Conservation (phyloP, 2,888 invertebrate species). For the Orthosia gracilis region DNA sequence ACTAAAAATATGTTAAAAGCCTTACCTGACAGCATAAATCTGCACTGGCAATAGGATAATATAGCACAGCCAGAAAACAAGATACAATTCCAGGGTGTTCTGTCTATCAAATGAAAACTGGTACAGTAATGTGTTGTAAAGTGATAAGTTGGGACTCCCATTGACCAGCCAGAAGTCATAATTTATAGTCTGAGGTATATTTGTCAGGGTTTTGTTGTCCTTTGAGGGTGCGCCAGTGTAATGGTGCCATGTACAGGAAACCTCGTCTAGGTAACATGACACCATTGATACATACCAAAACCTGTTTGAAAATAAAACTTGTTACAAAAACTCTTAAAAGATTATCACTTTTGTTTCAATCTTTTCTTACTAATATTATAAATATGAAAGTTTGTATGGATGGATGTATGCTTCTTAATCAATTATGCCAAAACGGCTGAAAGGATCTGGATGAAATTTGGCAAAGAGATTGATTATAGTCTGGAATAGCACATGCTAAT, state of each 20-base stretch:
- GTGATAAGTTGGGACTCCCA: constrained; percentile 97
- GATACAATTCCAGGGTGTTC: constrained; percentile 97
- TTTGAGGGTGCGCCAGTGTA: constrained; percentile 87
- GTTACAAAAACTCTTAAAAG: not conserved
- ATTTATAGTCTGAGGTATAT: constrained; percentile 84
- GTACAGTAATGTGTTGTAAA: constrained; percentile 97
- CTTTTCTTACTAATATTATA: too few relatives aligned
- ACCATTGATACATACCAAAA: constrained; percentile 99
- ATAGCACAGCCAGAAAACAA: constrained; percentile 96
- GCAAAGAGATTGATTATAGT: too few relatives aligned
- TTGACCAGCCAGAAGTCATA: constrained; percentile 99
- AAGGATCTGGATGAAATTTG: too few relatives aligned
- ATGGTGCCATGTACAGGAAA: constrained; percentile 96
- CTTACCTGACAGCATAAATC: constrained; percentile 95
- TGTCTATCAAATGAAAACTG: constrained; percentile 99
- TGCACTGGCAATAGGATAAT: constrained; percentile 97
- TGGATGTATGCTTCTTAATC: too few relatives aligned
- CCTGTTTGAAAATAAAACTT: constrained; percentile 88
- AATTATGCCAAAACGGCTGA: too few relatives aligned
- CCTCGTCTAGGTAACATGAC: constrained; percentile 96
- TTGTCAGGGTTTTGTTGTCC: constrained; percentile 81
- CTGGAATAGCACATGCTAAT: too few relatives aligned
- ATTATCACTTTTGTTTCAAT: not conserved
- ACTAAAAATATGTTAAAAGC: constrained; percentile 21
- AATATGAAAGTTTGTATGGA: too few relatives aligned